These are phyloP conservation scores for Sebastes fasciatus DNA, from an alignment of 2,113 vertebrate genomes.

Conservation along the genomic window DNA sequence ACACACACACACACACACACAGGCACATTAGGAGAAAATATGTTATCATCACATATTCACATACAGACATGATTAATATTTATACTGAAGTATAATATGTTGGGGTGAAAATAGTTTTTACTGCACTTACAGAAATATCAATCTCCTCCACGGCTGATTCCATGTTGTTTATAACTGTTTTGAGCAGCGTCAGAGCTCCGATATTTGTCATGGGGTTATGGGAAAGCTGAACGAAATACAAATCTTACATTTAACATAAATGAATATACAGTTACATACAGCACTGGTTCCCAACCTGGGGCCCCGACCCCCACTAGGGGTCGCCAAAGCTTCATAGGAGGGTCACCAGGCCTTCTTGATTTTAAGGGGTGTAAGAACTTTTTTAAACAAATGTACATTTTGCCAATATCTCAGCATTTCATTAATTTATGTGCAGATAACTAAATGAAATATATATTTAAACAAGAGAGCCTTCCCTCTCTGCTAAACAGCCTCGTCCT, in stretches of 20 bases:
- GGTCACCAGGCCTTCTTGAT: too few relatives aligned
- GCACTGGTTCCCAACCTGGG: too few relatives aligned
- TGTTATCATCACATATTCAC: neutral
- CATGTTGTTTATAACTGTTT: constrained; percentile 76
- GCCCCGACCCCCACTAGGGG: too few relatives aligned
- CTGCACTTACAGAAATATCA: constrained; percentile 84
- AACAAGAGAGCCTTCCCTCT: too few relatives aligned
- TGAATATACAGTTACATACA: neutral
- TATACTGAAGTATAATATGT: neutral
- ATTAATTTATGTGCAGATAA: too few relatives aligned
- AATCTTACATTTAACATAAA: neutral
- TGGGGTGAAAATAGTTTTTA: neutral
- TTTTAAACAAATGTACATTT: too few relatives aligned
- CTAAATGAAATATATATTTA: too few relatives aligned
- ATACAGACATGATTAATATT: constrained; percentile 3
- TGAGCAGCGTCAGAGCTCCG: constrained; percentile 79
- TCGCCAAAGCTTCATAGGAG: too few relatives aligned
- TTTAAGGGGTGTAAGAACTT: too few relatives aligned
- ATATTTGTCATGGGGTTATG: constrained; percentile 80
- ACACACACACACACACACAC: neutral
- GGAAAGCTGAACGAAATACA: constrained; percentile 70
- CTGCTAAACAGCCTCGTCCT: too few relatives aligned
- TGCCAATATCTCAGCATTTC: too few relatives aligned
- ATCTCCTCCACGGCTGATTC: constrained; percentile 83
- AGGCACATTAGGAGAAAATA: neutral